phyloP scores from a whole-genome alignment of 2,113 vertebrate genomes.

The Pleuronectes platessa region DNA sequence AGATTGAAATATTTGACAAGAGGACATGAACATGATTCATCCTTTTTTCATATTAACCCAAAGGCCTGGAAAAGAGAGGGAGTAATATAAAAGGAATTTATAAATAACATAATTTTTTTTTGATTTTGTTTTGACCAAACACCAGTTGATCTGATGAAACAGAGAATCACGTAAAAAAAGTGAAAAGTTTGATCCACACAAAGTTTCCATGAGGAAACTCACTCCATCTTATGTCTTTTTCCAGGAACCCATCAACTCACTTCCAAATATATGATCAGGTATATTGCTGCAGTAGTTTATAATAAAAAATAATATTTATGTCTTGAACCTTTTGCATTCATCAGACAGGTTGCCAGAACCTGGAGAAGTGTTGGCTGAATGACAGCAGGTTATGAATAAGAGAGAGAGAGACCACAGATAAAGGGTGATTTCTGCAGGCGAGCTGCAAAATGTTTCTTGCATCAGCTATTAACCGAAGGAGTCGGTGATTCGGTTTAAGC shows the following conservation, averaged over 20 bases:
- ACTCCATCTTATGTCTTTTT: not conserved
- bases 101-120: slow-evolving; percentile 22
- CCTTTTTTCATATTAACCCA: not conserved
- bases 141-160: not conserved
- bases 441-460: slow-evolving; percentile 19
- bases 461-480: slow-evolving; percentile 6
- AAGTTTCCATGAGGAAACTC: not conserved
- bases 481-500: not conserved
- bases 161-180: not conserved
- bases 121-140: not conserved
- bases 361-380: slow-evolving; percentile 5
- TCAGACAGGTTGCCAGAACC: slow-evolving; percentile 1
- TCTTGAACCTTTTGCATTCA: slow-evolving; percentile 41
- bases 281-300: not conserved
- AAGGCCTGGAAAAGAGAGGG: slow-evolving; percentile 9
- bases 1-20: not conserved
- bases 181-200: not conserved
- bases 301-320: slow-evolving; percentile 16
- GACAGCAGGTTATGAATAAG: slow-evolving; percentile 30
- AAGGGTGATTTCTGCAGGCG: not conserved
- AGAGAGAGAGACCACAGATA: slow-evolving; percentile 1
- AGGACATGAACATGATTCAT: slow-evolving; percentile 18
- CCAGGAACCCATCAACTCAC: not conserved
- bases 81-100: slow-evolving; percentile 29
- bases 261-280: not conserved